Evolutionary conservation across 2,113 vertebrate species (phyloP).

Genomic region (Chinchilla lanigera): DNA sequence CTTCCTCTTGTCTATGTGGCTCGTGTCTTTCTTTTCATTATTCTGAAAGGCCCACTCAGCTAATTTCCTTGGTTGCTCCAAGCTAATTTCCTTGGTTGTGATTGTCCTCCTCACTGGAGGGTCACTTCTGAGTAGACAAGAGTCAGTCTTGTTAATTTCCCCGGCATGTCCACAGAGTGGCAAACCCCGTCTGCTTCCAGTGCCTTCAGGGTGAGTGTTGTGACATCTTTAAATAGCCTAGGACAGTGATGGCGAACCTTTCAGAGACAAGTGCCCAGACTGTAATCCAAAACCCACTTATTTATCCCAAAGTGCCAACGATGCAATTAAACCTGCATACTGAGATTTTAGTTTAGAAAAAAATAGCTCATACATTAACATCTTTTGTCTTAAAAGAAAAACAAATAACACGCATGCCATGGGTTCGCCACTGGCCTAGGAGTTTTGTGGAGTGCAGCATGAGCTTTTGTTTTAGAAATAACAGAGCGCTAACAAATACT

Average conservation of each 20-base stretch:
- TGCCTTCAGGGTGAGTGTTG: neutral
- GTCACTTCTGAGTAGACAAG: neutral
- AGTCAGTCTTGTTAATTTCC: neutral
- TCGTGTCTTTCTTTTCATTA: neutral
- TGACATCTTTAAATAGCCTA: neutral
- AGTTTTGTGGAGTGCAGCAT: neutral
- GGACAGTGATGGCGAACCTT: neutral
- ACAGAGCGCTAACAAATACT: neutral
- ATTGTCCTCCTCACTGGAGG: neutral
- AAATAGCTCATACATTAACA: neutral
- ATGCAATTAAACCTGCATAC: neutral
- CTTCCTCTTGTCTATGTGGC: neutral
- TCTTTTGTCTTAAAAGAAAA: neutral
- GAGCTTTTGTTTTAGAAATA: neutral
- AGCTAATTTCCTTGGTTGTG: neutral
- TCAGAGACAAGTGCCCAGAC: neutral
- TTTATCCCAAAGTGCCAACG: neutral
- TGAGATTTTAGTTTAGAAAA: neutral
- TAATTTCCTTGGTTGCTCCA: no score
- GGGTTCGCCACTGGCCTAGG: neutral
- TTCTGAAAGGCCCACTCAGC: neutral
- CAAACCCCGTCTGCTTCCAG: neutral
- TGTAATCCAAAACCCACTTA: neutral
- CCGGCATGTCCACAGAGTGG: no score
- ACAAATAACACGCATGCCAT: neutral